phyloP scores from a whole-genome alignment of 2,113 vertebrate species.

The Tetrax tetrax region DNA sequence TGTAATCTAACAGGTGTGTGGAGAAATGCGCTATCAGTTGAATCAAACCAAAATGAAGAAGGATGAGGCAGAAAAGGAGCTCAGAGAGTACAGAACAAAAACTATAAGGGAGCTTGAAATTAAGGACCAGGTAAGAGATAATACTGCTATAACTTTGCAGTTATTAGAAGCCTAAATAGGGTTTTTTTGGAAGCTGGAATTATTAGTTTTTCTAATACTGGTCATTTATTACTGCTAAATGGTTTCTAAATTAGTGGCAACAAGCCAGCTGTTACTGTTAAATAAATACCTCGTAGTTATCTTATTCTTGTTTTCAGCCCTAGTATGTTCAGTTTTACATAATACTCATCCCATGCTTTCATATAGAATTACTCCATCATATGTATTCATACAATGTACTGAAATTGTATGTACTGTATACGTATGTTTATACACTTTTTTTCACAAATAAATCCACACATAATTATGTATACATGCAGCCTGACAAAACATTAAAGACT shows the following conservation, averaged over 20 bases:
- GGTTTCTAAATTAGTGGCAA: conserved; percentile 64
- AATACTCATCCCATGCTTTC: conserved; percentile 50
- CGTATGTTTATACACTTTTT: conserved; percentile 43
- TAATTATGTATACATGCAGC: background rate
- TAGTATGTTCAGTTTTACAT: conserved; percentile 32
- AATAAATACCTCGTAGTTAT: conserved; percentile 60
- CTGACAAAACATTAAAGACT: conserved; percentile 14
- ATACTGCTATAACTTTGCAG: conserved; percentile 56
- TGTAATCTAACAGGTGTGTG: conserved; percentile 85
- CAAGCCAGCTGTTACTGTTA: conserved; percentile 62
- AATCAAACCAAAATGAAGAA: conserved; percentile 88
- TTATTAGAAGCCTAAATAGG: conserved; percentile 43
- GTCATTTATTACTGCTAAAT: conserved; percentile 56
- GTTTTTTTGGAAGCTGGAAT: conserved; percentile 52
- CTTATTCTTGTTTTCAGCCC: conserved; percentile 54
- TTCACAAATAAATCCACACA: conserved; percentile 36
- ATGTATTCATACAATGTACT: conserved; percentile 8
- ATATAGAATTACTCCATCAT: conserved; percentile 35
- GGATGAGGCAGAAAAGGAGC: conserved; percentile 90
- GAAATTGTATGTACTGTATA: conserved; percentile 35
- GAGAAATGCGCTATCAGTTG: conserved; percentile 88
- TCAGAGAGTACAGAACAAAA: conserved; percentile 85
- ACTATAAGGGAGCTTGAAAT: conserved; percentile 84
- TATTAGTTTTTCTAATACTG: conserved; percentile 50
- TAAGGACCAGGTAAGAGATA: conserved; percentile 85